These are phyloP conservation scores for Agrypnus murinus DNA, from an alignment of 2,888 invertebrate genomes.

Conservation along the genomic window DNA sequence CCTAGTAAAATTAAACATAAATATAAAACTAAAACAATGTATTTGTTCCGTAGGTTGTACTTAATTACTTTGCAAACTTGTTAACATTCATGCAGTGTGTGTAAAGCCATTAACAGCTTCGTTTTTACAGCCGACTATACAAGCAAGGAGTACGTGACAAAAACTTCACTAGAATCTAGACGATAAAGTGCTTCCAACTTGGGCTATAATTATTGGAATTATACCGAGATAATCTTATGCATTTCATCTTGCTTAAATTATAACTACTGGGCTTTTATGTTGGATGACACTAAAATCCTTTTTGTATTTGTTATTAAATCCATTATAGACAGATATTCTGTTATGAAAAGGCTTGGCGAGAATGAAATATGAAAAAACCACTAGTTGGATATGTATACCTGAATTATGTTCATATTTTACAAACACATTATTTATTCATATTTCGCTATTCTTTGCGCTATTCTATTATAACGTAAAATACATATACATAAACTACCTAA, in stretches of 20 bases:
- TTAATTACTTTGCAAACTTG: slow-evolving; percentile 64
- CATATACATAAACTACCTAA: no score
- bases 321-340: no score
- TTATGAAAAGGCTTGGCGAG: no score
- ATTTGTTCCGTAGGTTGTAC: slow-evolving; percentile 56
- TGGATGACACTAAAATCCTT: slow-evolving; percentile 25
- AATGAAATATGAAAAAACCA: no score
- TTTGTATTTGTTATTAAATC: slow-evolving; percentile 18
- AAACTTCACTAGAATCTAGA: slow-evolving; percentile 52
- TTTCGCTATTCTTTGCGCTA: no score
- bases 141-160: slow-evolving; percentile 54
- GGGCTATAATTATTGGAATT: slow-evolving; percentile 52
- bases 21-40: slow-evolving; percentile 47
- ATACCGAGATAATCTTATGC: slow-evolving; percentile 37
- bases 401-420: no score
- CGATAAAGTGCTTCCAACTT: slow-evolving; percentile 53
- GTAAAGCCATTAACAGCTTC: slow-evolving; percentile 68
- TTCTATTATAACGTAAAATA: no score
- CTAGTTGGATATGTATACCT: no score
- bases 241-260: slow-evolving; percentile 38
- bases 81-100: slow-evolving; percentile 69
- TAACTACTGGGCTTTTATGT: slow-evolving; percentile 9
- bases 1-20: slow-evolving; percentile 27
- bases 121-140: slow-evolving; percentile 63
- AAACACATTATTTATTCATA: no score